phyloP scores from a whole-genome alignment of 2,113 vertebrate genomes.

The Anarhynchus alexandrinus region DNA sequence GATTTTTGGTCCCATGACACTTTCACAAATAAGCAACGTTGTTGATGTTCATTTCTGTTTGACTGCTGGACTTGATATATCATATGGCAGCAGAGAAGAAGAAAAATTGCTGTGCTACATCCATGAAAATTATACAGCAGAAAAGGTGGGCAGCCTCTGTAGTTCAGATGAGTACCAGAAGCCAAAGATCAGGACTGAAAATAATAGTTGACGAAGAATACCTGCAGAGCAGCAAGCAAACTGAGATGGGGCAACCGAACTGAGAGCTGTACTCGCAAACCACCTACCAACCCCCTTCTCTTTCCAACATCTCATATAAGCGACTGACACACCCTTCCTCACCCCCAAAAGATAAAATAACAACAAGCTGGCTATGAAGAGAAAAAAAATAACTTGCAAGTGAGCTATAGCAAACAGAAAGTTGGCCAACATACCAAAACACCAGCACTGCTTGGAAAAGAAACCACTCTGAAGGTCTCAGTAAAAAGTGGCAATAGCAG shows the following conservation, averaged over 20 bases:
- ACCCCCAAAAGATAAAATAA: background rate
- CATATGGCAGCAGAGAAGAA: background rate
- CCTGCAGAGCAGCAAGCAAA: background rate
- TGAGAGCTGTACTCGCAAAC: background rate
- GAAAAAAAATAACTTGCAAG: background rate
- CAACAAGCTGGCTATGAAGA: background rate
- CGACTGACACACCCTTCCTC: background rate
- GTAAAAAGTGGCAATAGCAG: background rate
- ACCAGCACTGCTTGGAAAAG: background rate
- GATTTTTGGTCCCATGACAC: background rate
- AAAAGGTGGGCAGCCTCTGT: background rate
- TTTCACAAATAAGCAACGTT: background rate
- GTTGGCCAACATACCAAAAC: background rate
- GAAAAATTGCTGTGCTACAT: background rate
- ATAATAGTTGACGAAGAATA: background rate
- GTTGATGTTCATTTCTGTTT: background rate
- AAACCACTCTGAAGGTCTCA: background rate
- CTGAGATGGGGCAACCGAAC: background rate
- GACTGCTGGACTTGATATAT: background rate
- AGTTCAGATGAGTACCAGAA: background rate
- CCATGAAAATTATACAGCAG: constrained; percentile 21
- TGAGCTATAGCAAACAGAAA: background rate
- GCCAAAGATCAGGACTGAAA: background rate
- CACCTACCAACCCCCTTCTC: background rate
- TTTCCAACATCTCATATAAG: background rate